phyloP scores from a whole-genome alignment of 2,888 invertebrate genomes.

The Dexiosoma caninum region DNA sequence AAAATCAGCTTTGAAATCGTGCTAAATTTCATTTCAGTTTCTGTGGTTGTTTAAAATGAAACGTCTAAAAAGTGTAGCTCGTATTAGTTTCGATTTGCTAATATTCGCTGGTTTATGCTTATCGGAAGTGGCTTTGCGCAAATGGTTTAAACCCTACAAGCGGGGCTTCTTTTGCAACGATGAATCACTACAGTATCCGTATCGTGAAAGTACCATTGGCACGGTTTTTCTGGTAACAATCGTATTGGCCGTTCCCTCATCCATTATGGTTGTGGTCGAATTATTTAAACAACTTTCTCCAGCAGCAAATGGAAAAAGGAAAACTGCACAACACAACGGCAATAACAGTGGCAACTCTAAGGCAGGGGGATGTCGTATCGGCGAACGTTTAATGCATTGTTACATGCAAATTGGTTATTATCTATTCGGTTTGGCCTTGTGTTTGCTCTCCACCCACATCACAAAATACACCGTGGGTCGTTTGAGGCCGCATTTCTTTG shows the following conservation, averaged over 20 bases:
- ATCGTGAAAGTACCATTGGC: slow-evolving; percentile 67
- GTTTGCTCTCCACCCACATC: slow-evolving; percentile 69
- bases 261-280: slow-evolving; percentile 71
- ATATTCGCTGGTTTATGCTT: slow-evolving; percentile 70
- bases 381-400: slow-evolving; percentile 68
- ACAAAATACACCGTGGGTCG: slow-evolving; percentile 70
- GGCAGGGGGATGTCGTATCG: slow-evolving; percentile 56
- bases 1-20: neutral
- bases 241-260: slow-evolving; percentile 67
- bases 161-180: slow-evolving; percentile 74
- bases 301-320: slow-evolving; percentile 38
- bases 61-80: slow-evolving; percentile 66
- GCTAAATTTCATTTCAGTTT: too few species aligned
- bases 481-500: slow-evolving; percentile 72
- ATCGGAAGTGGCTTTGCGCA: slow-evolving; percentile 66
- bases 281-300: slow-evolving; percentile 69
- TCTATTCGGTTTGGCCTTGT: slow-evolving; percentile 70
- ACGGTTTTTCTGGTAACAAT: slow-evolving; percentile 63
- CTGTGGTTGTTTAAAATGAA: slow-evolving; percentile 44
- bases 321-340: slow-evolving; percentile 15
- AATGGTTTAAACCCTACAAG: slow-evolving; percentile 68
- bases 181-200: slow-evolving; percentile 72
- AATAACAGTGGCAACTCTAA: too few species aligned
- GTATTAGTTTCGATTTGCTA: slow-evolving; percentile 71
- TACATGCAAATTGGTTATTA: slow-evolving; percentile 71